phyloP scores from a whole-genome alignment of 2,113 vertebrate species.

The Monopterus albus region DNA sequence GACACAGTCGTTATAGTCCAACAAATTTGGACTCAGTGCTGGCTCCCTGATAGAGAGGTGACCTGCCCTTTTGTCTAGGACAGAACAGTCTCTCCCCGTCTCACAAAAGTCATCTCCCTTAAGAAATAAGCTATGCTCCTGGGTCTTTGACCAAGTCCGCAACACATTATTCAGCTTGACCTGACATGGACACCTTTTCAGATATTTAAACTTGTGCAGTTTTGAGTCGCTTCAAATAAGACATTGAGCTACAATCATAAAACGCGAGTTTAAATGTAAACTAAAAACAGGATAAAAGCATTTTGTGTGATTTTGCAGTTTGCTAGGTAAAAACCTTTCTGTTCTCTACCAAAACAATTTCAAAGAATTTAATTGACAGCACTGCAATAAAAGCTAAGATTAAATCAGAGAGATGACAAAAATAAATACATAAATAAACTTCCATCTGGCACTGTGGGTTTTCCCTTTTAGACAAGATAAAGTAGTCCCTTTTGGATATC shows the following conservation, averaged over 20 bases:
- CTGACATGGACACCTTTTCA: too few species aligned
- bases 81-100: not conserved
- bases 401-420: slow-evolving; percentile 19
- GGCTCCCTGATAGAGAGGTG: slow-evolving; percentile 29
- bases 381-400: slow-evolving; percentile 17
- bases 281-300: slow-evolving; percentile 1
- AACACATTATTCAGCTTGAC: not conserved
- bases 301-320: not conserved
- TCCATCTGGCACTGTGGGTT: slow-evolving; percentile 36
- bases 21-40: slow-evolving; percentile 14
- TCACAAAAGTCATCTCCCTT: slow-evolving; percentile 10
- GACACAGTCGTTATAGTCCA: slow-evolving; percentile 32
- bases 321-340: not conserved
- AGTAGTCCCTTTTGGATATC: slow-evolving; percentile 29
- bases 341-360: not conserved
- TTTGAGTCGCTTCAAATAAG: not conserved
- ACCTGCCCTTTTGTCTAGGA: slow-evolving; percentile 36
- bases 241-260: not conserved
- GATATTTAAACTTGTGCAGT: too few species aligned
- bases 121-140: not conserved
- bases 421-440: not conserved
- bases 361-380: not conserved
- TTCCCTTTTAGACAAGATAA: slow-evolving; percentile 15
- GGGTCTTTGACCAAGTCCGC: not conserved
- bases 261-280: not conserved